Conservation (phyloP, 2,797 vertebrate genomes). For the Poeciliopsis gracilis region DNA sequence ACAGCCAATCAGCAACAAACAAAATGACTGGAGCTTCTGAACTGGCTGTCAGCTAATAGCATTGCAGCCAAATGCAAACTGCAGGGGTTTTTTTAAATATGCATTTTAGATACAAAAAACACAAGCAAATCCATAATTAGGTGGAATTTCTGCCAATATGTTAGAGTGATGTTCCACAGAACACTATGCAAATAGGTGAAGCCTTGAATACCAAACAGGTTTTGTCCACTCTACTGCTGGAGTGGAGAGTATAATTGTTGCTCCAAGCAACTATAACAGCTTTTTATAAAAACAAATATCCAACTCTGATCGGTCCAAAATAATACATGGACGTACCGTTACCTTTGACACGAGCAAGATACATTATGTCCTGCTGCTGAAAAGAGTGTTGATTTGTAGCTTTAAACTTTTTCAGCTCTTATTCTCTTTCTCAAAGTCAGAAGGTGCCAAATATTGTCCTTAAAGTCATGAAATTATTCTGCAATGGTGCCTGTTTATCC, state of each 20-base stretch:
- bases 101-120: too few relatives aligned
- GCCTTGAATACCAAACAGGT: too few relatives aligned
- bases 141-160: too few relatives aligned
- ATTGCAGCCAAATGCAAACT: too few relatives aligned
- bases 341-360: not conserved
- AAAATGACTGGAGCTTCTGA: too few relatives aligned
- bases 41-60: too few relatives aligned
- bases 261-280: not conserved
- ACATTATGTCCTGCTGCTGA: not conserved
- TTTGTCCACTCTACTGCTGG: not conserved
- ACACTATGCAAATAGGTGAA: too few relatives aligned
- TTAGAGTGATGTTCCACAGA: too few relatives aligned
- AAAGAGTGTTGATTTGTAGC: not conserved
- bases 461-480: not conserved
- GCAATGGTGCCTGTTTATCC: not conserved
- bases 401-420: not conserved
- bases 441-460: not conserved
- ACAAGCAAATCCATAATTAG: too few relatives aligned
- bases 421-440: not conserved
- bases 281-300: not conserved
- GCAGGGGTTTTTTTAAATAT: too few relatives aligned
- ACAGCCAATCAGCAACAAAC: too few relatives aligned
- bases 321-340: not conserved
- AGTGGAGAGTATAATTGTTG: not conserved
- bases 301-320: not conserved